These are phyloP conservation scores for Chymomyza fuscimana DNA, from an alignment of 2,888 invertebrate species.

Conservation along the genomic window DNA sequence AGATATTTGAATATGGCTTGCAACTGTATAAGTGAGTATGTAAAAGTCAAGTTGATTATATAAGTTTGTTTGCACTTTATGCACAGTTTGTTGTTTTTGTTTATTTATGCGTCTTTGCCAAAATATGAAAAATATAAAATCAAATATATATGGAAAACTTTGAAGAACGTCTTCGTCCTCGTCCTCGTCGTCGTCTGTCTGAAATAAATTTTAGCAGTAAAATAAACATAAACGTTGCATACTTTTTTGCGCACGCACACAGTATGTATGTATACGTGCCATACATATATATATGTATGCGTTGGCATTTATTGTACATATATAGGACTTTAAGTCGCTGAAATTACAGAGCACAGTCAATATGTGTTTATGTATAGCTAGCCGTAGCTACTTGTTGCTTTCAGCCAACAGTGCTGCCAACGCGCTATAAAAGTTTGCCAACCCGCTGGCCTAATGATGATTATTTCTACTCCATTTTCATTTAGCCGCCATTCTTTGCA, in stretches of 20 bases:
- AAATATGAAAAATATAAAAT: neutral
- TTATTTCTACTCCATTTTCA: conserved; percentile 67
- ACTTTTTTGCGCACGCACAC: neutral
- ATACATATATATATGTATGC: neutral
- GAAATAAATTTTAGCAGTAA: neutral
- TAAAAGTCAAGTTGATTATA: conserved; percentile 10
- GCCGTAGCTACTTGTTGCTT: conserved; percentile 51
- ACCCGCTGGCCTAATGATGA: conserved; percentile 61
- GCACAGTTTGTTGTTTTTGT: conserved; percentile 10
- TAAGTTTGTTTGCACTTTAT: conserved; percentile 10
- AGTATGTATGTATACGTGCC: neutral
- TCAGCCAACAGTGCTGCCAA: conserved; percentile 10
- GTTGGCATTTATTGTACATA: neutral
- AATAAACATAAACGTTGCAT: conserved; percentile 5
- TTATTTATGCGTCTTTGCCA: conserved; percentile 7
- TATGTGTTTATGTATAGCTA: neutral
- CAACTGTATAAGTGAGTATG: neutral
- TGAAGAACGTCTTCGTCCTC: too few species aligned
- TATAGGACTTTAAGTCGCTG: neutral
- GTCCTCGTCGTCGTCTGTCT: neutral
- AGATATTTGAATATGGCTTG: too few species aligned
- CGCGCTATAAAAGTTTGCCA: conserved; percentile 37
- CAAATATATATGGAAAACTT: neutral
- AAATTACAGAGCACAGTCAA: conserved; percentile 18
- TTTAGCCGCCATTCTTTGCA: conserved; percentile 51